Conservation (phyloP, 2,888 invertebrate genomes). For the Drosophila anceps region DNA sequence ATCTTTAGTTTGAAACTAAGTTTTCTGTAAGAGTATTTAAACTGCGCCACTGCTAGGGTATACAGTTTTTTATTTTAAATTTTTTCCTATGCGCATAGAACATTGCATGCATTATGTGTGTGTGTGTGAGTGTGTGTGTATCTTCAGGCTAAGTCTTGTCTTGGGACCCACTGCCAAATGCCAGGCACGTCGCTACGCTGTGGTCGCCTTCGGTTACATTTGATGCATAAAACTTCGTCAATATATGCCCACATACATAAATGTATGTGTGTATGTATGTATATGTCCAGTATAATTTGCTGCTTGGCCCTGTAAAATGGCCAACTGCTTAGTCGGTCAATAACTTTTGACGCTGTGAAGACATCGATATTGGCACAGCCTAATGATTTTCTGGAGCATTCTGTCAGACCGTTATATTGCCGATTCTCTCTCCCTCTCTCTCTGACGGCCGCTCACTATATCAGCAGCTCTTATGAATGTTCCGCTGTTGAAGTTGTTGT, state of each 20-base stretch:
- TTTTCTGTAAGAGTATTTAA: constrained; percentile 26
- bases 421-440: neutral
- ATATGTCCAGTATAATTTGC: constrained; percentile 51
- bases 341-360: constrained; percentile 56
- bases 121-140: constrained; percentile 33
- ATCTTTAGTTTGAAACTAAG: neutral
- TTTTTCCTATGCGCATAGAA: constrained; percentile 45
- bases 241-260: constrained; percentile 25
- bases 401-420: constrained; percentile 14
- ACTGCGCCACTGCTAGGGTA: neutral
- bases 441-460: neutral
- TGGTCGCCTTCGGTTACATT: constrained; percentile 75
- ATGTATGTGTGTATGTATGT: constrained; percentile 6
- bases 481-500: neutral
- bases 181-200: constrained; percentile 65
- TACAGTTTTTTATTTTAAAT: constrained; percentile 20
- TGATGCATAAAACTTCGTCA: constrained; percentile 75
- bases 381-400: constrained; percentile 55
- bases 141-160: constrained; percentile 45
- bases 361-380: constrained; percentile 43
- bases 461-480: constrained; percentile 15
- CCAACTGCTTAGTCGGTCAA: constrained; percentile 73
- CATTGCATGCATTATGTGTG: constrained; percentile 72
- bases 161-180: constrained; percentile 64
- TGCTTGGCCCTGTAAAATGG: constrained; percentile 31